Conservation (phyloP, 2,113 vertebrate genomes). For the Martes martes region DNA sequence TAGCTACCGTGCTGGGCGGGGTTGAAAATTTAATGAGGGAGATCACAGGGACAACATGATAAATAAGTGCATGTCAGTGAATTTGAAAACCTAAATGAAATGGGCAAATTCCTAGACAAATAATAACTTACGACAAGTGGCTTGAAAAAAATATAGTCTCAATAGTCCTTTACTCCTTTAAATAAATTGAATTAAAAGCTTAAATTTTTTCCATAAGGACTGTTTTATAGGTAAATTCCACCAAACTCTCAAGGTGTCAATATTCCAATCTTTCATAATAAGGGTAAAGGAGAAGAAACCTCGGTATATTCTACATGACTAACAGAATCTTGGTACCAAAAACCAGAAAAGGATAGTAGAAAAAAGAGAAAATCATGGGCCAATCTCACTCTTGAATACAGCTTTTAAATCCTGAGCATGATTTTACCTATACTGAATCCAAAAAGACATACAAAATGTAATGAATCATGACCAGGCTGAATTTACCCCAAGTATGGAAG, state of each 20-base stretch:
- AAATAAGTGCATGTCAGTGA: not conserved
- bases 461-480: not conserved
- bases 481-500: not conserved
- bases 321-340: not conserved
- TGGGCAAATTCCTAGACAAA: not conserved
- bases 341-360: not conserved
- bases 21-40: not conserved
- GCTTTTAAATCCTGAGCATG: not conserved
- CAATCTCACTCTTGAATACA: not conserved
- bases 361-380: not conserved
- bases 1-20: not conserved
- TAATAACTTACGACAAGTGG: not conserved
- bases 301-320: not conserved
- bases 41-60: not conserved
- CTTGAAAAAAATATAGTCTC: not conserved
- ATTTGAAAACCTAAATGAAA: constrained; percentile 4
- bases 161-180: not conserved
- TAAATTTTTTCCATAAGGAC: not conserved
- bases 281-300: not conserved
- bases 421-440: not conserved
- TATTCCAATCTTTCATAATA: not conserved
- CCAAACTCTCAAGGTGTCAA: not conserved
- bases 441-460: not conserved
- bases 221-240: not conserved
- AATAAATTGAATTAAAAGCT: not conserved